Percentiles rank a stretch among this genome's conserved stretches.
phyloP scores from a whole-genome alignment of 2,888 invertebrate genomes.

The Eilema caniola region DNA sequence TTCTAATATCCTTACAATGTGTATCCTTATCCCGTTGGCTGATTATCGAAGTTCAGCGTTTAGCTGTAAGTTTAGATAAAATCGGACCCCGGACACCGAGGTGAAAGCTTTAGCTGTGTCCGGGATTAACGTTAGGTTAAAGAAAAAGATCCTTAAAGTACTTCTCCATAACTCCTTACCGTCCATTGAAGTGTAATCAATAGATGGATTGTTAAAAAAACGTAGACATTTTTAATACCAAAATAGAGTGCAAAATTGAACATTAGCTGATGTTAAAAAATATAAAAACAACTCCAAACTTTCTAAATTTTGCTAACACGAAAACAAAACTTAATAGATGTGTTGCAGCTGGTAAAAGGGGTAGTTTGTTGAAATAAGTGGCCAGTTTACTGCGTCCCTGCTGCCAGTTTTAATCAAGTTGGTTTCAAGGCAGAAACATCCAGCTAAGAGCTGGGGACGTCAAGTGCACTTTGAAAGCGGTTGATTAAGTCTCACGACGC shows the following conservation, averaged over 20 bases:
- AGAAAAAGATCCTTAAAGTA: too few species aligned
- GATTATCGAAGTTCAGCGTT: too few species aligned
- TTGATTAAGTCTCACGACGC: conserved; percentile 67
- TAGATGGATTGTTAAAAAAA: too few species aligned
- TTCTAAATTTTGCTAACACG: conserved; percentile 45
- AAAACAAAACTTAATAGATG: conserved; percentile 58
- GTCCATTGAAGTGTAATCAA: too few species aligned
- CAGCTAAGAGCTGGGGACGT: conserved; percentile 62
- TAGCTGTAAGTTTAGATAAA: too few species aligned
- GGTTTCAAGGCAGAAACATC: conserved; percentile 60
- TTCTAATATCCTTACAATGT: too few species aligned
- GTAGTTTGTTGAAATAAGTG: conserved; percentile 72
- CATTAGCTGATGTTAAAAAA: conserved; percentile 9
- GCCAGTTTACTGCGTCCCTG: conserved; percentile 61
- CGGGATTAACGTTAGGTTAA: too few species aligned
- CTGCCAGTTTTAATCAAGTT: conserved; percentile 76
- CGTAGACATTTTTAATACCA: too few species aligned
- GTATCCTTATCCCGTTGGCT: too few species aligned
- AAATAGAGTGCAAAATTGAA: background rate
- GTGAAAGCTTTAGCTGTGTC: too few species aligned
- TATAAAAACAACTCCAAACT: conserved; percentile 22
- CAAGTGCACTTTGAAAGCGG: conserved; percentile 68
- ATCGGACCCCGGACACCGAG: too few species aligned
- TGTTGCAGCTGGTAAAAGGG: conserved; percentile 60
- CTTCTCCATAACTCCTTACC: too few species aligned